phyloP scores from a whole-genome alignment of 2,888 invertebrate genomes.

The Drosophila helvetica region DNA sequence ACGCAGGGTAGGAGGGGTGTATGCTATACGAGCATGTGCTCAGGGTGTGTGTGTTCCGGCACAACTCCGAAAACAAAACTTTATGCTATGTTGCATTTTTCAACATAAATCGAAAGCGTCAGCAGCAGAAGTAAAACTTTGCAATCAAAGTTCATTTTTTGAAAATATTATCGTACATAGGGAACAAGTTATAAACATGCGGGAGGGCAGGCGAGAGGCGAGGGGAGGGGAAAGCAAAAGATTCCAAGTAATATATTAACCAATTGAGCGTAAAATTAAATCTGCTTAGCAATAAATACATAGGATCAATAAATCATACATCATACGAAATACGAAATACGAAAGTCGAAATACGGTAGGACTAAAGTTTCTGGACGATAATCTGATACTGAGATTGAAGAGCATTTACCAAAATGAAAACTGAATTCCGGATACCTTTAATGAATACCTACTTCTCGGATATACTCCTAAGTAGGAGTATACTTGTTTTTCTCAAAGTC shows the following conservation, averaged over 20 bases:
- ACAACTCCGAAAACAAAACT: slow-evolving; percentile 37
- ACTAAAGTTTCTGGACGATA: no score
- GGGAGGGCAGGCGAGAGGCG: background rate
- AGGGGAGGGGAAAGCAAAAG: background rate
- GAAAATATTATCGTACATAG: slow-evolving; percentile 32
- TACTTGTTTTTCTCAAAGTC: no score
- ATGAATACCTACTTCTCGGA: no score
- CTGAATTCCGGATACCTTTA: background rate
- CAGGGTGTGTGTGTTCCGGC: background rate
- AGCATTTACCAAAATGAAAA: background rate
- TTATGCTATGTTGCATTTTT: slow-evolving; percentile 67
- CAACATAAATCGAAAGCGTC: slow-evolving; percentile 70
- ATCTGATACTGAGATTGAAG: no score
- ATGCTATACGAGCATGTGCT: background rate
- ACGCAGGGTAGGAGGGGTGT: background rate
- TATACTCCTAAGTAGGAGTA: no score
- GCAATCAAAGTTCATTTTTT: slow-evolving; percentile 34
- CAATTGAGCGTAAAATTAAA: slow-evolving; percentile 65
- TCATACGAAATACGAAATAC: slow-evolving; percentile 1
- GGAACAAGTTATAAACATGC: slow-evolving; percentile 15
- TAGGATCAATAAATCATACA: slow-evolving; percentile 33
- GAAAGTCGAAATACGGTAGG: background rate
- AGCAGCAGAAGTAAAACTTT: slow-evolving; percentile 56
- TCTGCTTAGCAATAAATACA: slow-evolving; percentile 23
- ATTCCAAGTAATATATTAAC: slow-evolving; percentile 53